These are phyloP conservation scores for Thymelicus lineola DNA, from an alignment of 2,888 invertebrate species.

Conservation along the genomic window DNA sequence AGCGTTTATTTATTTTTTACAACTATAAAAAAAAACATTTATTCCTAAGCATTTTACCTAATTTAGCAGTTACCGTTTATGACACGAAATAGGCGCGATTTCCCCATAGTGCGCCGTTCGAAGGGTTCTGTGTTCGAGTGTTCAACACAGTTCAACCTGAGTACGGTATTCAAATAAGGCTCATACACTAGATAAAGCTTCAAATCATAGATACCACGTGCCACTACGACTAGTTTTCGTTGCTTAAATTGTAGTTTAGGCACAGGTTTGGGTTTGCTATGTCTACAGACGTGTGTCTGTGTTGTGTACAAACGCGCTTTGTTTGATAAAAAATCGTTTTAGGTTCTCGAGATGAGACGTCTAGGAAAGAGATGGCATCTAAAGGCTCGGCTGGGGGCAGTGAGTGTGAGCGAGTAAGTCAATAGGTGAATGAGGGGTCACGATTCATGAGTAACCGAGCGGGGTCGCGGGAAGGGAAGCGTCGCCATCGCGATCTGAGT, in stretches of 20 bases:
- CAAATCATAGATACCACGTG: not conserved
- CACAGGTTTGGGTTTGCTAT: too few relatives aligned
- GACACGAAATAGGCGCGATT: too few relatives aligned
- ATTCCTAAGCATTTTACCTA: too few relatives aligned
- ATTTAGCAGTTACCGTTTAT: too few relatives aligned
- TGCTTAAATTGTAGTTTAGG: constrained; percentile 10
- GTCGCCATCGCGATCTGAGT: constrained; percentile 74
- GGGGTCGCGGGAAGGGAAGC: constrained; percentile 52
- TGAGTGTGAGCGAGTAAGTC: constrained; percentile 61
- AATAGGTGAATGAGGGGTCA: constrained; percentile 76
- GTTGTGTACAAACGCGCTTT: constrained; percentile 25
- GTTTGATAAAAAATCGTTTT: constrained; percentile 49
- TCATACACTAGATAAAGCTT: constrained; percentile 8
- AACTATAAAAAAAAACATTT: too few relatives aligned
- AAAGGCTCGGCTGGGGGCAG: constrained; percentile 34
- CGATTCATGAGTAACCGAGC: constrained; percentile 54
- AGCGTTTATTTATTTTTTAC: too few relatives aligned
- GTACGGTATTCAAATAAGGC: not conserved
- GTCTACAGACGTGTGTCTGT: not conserved
- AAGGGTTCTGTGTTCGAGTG: too few relatives aligned
- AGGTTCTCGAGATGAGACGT: constrained; percentile 62
- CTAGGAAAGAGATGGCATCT: constrained; percentile 51
- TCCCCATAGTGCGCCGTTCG: too few relatives aligned
- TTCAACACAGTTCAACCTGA: too few relatives aligned
- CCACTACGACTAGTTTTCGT: not conserved